Evolutionary conservation across 2,888 invertebrate genomes (phyloP).

Genomic region (Aquatica leii): DNA sequence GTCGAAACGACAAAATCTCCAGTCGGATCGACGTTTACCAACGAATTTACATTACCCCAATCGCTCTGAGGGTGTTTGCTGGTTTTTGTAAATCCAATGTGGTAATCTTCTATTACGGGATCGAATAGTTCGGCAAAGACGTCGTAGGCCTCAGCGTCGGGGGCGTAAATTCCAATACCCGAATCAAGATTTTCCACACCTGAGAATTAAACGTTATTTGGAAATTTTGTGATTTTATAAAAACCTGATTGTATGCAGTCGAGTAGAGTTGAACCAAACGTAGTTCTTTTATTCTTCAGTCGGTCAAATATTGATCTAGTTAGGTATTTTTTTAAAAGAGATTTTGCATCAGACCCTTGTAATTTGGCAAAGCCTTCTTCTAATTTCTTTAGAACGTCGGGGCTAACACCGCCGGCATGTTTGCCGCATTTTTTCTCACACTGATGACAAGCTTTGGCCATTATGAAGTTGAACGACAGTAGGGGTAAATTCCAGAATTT

Average conservation of each 20-base stretch:
- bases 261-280: slow-evolving; percentile 67
- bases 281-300: slow-evolving; percentile 66
- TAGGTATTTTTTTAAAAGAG: slow-evolving; percentile 71
- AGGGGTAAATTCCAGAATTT: no score
- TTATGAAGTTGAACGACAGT: neutral
- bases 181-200: slow-evolving; percentile 73
- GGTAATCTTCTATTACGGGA: slow-evolving; percentile 74
- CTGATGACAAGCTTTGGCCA: slow-evolving; percentile 36
- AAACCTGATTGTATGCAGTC: slow-evolving; percentile 73
- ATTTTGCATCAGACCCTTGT: slow-evolving; percentile 63
- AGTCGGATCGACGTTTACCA: slow-evolving; percentile 68
- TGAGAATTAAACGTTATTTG: slow-evolving; percentile 42
- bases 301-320: slow-evolving; percentile 64
- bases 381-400: slow-evolving; percentile 59
- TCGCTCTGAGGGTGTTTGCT: slow-evolving; percentile 69
- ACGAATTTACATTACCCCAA: slow-evolving; percentile 66
- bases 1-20: slow-evolving; percentile 70
- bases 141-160: slow-evolving; percentile 73
- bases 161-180: slow-evolving; percentile 71
- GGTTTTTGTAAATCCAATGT: slow-evolving; percentile 65
- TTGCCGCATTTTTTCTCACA: slow-evolving; percentile 46
- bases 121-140: slow-evolving; percentile 72
- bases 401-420: slow-evolving; percentile 54
- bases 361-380: slow-evolving; percentile 64
- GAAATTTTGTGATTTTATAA: slow-evolving; percentile 18